These are phyloP conservation scores for Ctenopoma kingsleyae DNA, from an alignment of 2,797 vertebrate genomes.

Conservation along the genomic window DNA sequence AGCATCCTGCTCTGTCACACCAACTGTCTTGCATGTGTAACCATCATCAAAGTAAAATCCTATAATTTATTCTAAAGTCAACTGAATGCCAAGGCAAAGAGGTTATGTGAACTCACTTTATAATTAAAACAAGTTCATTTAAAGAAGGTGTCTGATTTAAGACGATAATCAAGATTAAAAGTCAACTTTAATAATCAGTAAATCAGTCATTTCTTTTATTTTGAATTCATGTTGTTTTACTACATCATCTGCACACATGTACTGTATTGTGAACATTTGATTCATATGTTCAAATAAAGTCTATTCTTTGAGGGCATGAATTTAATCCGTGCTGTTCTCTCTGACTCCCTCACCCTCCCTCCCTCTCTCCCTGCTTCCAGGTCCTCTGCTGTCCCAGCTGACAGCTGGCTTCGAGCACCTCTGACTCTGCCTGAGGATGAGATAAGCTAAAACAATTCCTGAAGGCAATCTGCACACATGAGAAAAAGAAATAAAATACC, in stretches of 20 bases:
- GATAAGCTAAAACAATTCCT: conserved; percentile 43
- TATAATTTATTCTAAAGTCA: not conserved
- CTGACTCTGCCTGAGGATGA: conserved; percentile 71
- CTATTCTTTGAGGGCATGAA: conserved; percentile 27
- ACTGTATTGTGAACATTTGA: conserved; percentile 2
- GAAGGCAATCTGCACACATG: conserved; percentile 23
- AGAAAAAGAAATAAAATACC: conserved; percentile 10
- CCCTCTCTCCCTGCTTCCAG: conserved; percentile 33
- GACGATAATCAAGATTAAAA: no score
- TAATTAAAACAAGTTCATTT: no score
- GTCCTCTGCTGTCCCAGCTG: conserved; percentile 68
- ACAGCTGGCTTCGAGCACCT: conserved; percentile 82
- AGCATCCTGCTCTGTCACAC: no score
- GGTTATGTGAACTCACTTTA: not conserved
- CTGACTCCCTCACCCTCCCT: conserved; percentile 7
- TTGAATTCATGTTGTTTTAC: not conserved
- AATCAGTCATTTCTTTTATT: not conserved
- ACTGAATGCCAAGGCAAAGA: not conserved
- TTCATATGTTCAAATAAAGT: conserved; percentile 11
- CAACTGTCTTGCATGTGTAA: not conserved
- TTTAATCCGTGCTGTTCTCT: conserved; percentile 9
- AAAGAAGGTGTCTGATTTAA: no score
- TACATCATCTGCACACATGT: not conserved
- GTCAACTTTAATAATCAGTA: not conserved
- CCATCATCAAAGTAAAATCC: not conserved